Evolutionary conservation across 2,888 invertebrate genomes (phyloP).

Genomic region (Cryptus viduatorius): DNA sequence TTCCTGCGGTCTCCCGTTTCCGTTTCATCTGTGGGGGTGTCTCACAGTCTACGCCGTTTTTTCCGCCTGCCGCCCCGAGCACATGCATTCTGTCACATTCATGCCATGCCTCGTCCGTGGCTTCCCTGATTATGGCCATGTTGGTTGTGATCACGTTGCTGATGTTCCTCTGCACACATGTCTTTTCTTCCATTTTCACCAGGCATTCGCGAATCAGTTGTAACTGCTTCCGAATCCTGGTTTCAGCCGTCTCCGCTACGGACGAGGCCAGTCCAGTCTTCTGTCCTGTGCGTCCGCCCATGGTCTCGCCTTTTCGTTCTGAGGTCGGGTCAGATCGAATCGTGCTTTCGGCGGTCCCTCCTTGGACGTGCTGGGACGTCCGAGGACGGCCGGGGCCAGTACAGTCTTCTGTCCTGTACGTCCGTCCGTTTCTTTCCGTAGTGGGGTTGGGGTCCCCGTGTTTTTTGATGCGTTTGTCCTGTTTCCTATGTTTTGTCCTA

Average conservation of each 20-base stretch:
- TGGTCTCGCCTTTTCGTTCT: not conserved
- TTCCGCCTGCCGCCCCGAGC: not conserved
- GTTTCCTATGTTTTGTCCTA: not conserved
- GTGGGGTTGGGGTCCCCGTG: slow-evolving; percentile 26
- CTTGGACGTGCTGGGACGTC: too few relatives aligned
- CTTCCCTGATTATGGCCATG: not conserved
- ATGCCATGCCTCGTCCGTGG: not conserved
- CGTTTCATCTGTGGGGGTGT: slow-evolving; percentile 27
- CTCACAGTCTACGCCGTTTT: not conserved
- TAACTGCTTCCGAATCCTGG: not conserved
- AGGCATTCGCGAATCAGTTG: not conserved
- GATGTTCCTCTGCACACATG: not conserved
- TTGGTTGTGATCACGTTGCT: slow-evolving; percentile 7
- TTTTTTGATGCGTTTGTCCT: slow-evolving; percentile 6
- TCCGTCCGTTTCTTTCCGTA: too few relatives aligned
- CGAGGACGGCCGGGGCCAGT: too few relatives aligned
- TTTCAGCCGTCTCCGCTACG: not conserved
- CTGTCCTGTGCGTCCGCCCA: not conserved
- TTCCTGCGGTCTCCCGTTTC: slow-evolving; percentile 19
- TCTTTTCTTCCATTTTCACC: not conserved
- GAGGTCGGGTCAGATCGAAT: too few relatives aligned
- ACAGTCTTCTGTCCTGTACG: too few relatives aligned
- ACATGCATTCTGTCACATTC: slow-evolving; percentile 22
- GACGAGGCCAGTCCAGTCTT: not conserved
- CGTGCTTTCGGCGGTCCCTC: too few relatives aligned